Evolutionary conservation across 2,888 invertebrate species (phyloP), one percentile per base, ranked within the genome.

Genomic region (Saturnia japonica): DNA sequence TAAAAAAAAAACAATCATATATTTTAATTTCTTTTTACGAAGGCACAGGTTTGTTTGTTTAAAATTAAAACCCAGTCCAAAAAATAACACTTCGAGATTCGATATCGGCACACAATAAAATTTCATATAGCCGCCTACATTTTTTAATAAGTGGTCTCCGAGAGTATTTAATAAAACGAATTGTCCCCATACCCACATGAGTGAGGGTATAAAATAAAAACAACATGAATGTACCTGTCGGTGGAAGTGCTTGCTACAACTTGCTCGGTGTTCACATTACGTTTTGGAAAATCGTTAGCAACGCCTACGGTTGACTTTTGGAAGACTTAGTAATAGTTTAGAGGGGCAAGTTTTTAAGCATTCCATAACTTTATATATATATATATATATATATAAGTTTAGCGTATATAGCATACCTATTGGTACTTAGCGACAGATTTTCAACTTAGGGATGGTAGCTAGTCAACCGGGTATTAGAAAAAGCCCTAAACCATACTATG

Each of bases 91-190:
- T 82, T 78, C 75, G 75, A 72, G 72, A 76, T 80, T 76, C 79
- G 79, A 82, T 82, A 80, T 81, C 80, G 75, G 71, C 73, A 73
- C 74, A 80, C 78, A 78, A 80, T 81, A 77, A 77, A 78, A 76
- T 72, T 73, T 72, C 68, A 75, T 73, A 75, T 78, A 84, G 82
- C 88, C 90, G 88, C 90, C 89, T 86, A 90, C 89, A 85, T 87
- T 88, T 85, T 85, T 90, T 89, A 91, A 89, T 91, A 91, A 93
- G 91, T 88, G 89, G 82, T 85, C 80, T 85, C 86, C 87, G 87
- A 91, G 91, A 88, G 88, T 88, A 86, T 89, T 92, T 90, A 90
- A 91, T 91, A 91, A 91, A 91, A 91, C 85, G 90, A 90, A 91
- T 90, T 88, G 90, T 89, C 78, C 82, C 82, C 82, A 79, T 79